Conservation (phyloP, 1,140 invertebrate genomes). For the Anagrus nilaparvatae region DNA sequence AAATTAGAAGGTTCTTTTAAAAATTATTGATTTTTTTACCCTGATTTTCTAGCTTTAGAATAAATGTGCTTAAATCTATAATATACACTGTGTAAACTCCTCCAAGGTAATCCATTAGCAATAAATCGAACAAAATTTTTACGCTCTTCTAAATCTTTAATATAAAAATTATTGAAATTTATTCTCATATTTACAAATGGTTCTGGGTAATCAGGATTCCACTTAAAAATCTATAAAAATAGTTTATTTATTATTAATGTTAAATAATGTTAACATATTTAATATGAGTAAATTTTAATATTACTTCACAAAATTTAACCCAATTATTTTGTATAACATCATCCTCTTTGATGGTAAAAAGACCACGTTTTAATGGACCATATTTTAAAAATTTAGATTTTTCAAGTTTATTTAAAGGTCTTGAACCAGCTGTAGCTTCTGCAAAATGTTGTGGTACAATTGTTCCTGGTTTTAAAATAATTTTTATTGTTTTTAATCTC, state of each 20-base stretch:
- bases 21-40: conserved; percentile 5
- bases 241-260: conserved; percentile 9
- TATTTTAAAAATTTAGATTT: conserved; percentile 22
- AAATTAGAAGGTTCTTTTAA: neutral
- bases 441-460: conserved; percentile 31
- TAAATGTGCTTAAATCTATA: conserved; percentile 26
- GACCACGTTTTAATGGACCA: conserved; percentile 23
- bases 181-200: conserved; percentile 25
- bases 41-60: conserved; percentile 9
- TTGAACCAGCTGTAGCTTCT: conserved; percentile 19
- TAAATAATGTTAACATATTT: conserved; percentile 8
- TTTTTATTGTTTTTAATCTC: conserved; percentile 21
- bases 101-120: conserved; percentile 29
- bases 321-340: conserved; percentile 31
- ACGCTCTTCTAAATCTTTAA: conserved; percentile 20
- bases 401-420: conserved; percentile 11
- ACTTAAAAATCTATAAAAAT: conserved; percentile 25
- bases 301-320: conserved; percentile 33
- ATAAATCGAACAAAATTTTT: conserved; percentile 33
- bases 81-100: conserved; percentile 30
- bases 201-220: conserved; percentile 19
- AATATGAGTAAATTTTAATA: conserved; percentile 7
- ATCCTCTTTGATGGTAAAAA: conserved; percentile 26
- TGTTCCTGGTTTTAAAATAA: conserved; percentile 24
- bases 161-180: conserved; percentile 16